Base-by-base conservation (phyloP, 2,888 invertebrate species). In the Sympetrum striolatum region DNA sequence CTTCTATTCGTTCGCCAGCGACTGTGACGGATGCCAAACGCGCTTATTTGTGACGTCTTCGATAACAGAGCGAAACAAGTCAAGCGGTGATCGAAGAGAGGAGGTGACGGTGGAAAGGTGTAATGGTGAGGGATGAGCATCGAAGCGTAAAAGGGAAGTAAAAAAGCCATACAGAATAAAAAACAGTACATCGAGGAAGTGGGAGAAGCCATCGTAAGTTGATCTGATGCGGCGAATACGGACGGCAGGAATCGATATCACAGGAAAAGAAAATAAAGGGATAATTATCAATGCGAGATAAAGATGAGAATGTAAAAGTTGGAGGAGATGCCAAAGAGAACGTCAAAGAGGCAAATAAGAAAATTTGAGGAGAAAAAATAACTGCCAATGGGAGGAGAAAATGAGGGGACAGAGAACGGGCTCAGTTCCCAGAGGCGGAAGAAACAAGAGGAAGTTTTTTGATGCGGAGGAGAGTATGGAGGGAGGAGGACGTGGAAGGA, bases 1-100 rank as follows among this genome's bases (percentile, higher is more conserved):
- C 80, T 35, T 35, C 35, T 15, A n/a, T 58, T 31, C 22, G 22
- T 15, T 35, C 82, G 15, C 15, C 58, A 35, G 22, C 58, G 35
- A 31, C 58, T 35, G 22, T 82, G 82, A 58, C 82, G 82, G 58
- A 18, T 82, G 82, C 58, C 82, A 82, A 82, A 82, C 35, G 25
- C 82, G 58, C 58, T 82, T 82, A 82, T n/a, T 82, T 60, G 18
- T 35, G 58, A 82, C 82, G 58, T 58, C 58, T 35, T 35, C 22
- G 31, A 58, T 82, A 58, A 82, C 53, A 35, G 58, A 25, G 35
- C 58, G 82, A 58, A 82, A 82, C 58, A 82, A 64, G 64, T 64
- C 64, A 64, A 64, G 64, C 64, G 64, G 64, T n/a, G n/a, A 64
- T 64, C 64, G 64, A 25, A 64, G 64, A 64, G 64, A 8, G n/a